Base-by-base conservation (phyloP, 2,888 invertebrate species). In the Sarcophaga subvicina region DNA sequence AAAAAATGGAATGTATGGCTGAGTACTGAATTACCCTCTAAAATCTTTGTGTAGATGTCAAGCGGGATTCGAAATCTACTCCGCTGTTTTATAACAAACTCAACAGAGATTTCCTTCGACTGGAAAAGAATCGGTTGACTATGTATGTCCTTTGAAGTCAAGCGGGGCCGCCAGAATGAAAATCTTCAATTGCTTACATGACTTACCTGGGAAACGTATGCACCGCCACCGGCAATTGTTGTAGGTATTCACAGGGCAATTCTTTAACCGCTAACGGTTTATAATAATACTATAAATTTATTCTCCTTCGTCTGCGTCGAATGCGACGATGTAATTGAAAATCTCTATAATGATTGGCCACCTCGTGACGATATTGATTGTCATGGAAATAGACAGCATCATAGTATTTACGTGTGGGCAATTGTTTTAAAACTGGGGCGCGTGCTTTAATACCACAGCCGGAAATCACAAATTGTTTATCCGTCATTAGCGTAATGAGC, bases 301-400 rank as follows among this genome's bases (percentile, higher is more conserved):
- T 67, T 60, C 73, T 81, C 59, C 62, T 73, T 37, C 80, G 70
- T 69, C 67, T 83, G 22, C 83, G 89, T 11, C 69, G 64, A 14
- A 84, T 82, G 8, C 87, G 80, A 14, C 87, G 87, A 3, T 81
- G 79, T 49, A 75, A 80, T 88, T 92, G 91, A 63, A 89, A 91
- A 88, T 92, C 92, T 5, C 92, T 90, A 90, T 92, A 93, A 89
- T 93, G 91, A 90, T 93, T 93, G n/a, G 91, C 93, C 70, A 93
- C 90, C 82, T 93, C 92, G 77, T 92, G 93, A 59, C 90, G 89
- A 82, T 91, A 90, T 54, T 89, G 85, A 80, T 85, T 75, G 49
- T 87, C 80, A 72, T 85, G 80, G 67, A 86, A 89, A 76, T 86
- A 82, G 83, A 88, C 10, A 87, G 88, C 88, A 78, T 91, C 89